phyloP scores from a whole-genome alignment of 2,113 vertebrate species.

The Rhineura floridana region DNA sequence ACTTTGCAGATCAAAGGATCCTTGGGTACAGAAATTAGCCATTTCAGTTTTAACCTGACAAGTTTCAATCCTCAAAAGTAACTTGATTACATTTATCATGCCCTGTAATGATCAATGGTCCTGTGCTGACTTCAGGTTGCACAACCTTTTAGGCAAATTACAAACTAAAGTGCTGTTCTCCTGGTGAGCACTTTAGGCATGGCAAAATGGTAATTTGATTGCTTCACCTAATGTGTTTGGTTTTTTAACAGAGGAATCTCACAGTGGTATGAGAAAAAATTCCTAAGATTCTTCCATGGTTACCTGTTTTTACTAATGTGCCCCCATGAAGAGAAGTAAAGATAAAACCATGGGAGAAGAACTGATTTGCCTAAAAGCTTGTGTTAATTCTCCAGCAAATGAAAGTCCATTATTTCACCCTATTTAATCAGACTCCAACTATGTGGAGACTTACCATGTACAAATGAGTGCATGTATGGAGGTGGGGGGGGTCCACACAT shows the following conservation, averaged over 20 bases:
- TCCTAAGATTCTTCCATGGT: not conserved
- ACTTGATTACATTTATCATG: not conserved
- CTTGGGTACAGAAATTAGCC: not conserved
- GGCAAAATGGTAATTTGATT: not conserved
- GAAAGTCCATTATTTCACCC: not conserved
- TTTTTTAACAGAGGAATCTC: not conserved
- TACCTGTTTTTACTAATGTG: not conserved
- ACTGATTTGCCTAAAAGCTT: not conserved
- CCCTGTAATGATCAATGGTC: not conserved
- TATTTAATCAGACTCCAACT: not conserved
- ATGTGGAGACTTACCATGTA: not conserved
- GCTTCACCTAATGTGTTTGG: not conserved
- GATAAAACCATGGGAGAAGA: not conserved
- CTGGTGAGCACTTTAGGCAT: not conserved
- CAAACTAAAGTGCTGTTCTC: not conserved
- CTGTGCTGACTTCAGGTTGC: not conserved
- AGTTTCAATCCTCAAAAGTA: not conserved
- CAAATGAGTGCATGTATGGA: not conserved
- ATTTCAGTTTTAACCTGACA: not conserved
- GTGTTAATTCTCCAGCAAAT: not conserved
- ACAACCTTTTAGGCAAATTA: not conserved
- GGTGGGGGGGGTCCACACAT: too few relatives aligned
- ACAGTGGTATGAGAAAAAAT: not conserved
- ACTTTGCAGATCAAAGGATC: too few relatives aligned
- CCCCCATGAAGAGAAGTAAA: not conserved